These are phyloP conservation scores for Rotaria sp. DNA, from an alignment of 2,888 invertebrate genomes.

Conservation along the genomic window DNA sequence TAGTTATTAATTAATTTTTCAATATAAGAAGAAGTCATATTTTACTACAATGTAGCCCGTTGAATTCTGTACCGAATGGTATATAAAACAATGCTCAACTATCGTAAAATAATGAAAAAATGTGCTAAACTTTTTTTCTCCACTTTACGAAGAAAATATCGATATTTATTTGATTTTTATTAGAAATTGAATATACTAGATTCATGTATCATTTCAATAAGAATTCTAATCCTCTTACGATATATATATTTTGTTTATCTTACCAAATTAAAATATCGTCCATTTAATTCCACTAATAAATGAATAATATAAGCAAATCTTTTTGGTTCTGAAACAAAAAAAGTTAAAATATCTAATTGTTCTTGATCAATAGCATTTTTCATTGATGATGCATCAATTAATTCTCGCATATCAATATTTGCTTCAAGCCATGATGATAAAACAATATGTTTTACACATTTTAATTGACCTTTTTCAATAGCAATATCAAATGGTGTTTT, in stretches of 20 bases:
- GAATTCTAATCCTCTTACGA: neutral
- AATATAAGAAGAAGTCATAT: no score
- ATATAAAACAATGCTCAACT: no score
- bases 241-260: neutral
- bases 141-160: no score
- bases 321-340: neutral
- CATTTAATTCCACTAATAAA: neutral
- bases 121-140: no score
- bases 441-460: constrained; percentile 11
- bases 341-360: constrained; percentile 1
- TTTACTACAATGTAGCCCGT: no score
- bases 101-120: no score
- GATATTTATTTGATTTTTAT: no score
- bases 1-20: no score
- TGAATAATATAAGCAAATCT: neutral
- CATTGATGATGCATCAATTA: neutral
- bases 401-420: constrained; percentile 16
- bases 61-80: no score
- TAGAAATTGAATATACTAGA: no score
- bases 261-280: neutral
- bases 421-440: neutral
- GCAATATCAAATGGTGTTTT: constrained; percentile 26
- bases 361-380: constrained; percentile 7
- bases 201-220: no score
- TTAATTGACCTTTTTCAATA: neutral